Conservation (phyloP, 2,113 vertebrate species). For the Psophia crepitans region DNA sequence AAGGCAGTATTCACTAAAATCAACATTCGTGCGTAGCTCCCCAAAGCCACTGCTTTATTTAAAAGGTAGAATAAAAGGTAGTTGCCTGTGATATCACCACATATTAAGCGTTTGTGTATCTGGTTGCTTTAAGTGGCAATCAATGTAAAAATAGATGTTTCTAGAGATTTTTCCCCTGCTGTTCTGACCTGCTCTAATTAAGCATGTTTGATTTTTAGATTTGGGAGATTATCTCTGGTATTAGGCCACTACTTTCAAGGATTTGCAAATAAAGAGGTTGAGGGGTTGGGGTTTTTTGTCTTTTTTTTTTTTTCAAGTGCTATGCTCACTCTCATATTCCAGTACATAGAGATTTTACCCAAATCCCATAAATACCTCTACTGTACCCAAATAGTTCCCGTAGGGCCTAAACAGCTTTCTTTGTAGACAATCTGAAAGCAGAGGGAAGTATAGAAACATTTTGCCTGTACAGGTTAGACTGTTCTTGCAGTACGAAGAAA, state of each 20-base stretch:
- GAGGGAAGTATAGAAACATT: not conserved
- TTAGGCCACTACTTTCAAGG: not conserved
- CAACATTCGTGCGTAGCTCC: not conserved
- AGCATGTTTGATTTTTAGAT: constrained; percentile 5
- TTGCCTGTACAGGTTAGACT: not conserved
- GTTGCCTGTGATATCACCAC: not conserved
- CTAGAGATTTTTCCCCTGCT: not conserved
- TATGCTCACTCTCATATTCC: not conserved
- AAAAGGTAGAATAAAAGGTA: not conserved
- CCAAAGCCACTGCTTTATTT: not conserved
- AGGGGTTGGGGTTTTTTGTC: not conserved
- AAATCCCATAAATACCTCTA: not conserved
- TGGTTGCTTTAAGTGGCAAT: not conserved
- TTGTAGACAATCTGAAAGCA: not conserved
- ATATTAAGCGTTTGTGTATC: not conserved
- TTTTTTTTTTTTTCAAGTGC: not conserved
- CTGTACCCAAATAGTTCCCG: not conserved
- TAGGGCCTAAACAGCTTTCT: not conserved
- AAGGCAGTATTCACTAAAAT: not conserved
- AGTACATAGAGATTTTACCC: not conserved
- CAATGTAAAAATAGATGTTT: not conserved
- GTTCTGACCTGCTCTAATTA: not conserved
- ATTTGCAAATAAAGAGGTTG: not conserved
- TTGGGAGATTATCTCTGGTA: constrained; percentile 18
- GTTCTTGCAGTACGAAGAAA: not conserved